Evolutionary conservation across 2,888 invertebrate genomes (phyloP).

Genomic region (Thumatha senex): DNA sequence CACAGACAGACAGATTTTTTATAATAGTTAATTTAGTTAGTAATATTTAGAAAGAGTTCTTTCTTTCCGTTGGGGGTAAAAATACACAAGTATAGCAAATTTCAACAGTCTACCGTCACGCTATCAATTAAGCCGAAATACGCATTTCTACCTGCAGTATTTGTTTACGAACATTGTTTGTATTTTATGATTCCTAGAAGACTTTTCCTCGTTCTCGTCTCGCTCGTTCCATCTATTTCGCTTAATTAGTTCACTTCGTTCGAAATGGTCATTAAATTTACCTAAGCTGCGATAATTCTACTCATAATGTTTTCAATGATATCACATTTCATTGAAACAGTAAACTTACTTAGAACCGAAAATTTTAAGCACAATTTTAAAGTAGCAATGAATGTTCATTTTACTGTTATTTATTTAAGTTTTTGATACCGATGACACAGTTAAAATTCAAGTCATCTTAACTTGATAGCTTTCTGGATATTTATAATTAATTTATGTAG

Average conservation of each 20-base stretch:
- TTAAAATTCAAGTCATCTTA: too few species aligned
- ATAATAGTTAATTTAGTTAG: too few species aligned
- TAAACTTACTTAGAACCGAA: not conserved
- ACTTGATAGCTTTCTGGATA: too few species aligned
- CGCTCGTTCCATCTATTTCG: slow-evolving; percentile 26
- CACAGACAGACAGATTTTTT: too few species aligned
- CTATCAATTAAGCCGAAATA: not conserved
- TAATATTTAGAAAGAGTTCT: too few species aligned
- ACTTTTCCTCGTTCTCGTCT: too few species aligned
- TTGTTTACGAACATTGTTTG: slow-evolving; percentile 16
- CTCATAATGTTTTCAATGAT: slow-evolving; percentile 11
- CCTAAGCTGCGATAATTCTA: slow-evolving; percentile 9
- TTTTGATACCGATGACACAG: too few species aligned
- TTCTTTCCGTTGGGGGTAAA: too few species aligned
- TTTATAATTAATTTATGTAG: too few species aligned
- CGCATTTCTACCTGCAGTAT: slow-evolving; percentile 17
- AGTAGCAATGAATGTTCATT: not conserved
- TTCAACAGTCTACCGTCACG: not conserved
- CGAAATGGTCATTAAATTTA: slow-evolving; percentile 13
- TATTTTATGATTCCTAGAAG: slow-evolving; percentile 34
- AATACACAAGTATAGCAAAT: too few species aligned
- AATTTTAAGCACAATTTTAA: not conserved
- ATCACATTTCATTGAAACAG: not conserved
- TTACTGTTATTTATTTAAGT: not conserved
- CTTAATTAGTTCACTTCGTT: slow-evolving; percentile 24